Base-by-base conservation (phyloP, 1,140 invertebrate genomes). In the Heliconius congener region DNA sequence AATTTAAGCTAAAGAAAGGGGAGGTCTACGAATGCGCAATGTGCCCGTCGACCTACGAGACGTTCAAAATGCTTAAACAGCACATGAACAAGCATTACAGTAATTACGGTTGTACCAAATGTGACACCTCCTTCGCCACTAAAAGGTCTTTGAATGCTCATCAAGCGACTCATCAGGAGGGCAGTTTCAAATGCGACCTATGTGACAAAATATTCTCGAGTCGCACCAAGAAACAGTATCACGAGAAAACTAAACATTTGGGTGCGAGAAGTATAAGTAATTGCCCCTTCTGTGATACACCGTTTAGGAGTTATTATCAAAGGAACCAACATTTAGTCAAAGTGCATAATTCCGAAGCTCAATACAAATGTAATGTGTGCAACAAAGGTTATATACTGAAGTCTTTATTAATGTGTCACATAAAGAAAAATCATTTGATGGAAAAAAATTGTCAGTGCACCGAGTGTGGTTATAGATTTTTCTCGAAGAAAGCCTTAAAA, bases 401-500 rank as follows among this genome's bases (percentile, higher is more conserved):
- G 34, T 88, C 86, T 3, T 77, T 92, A 18, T 66, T 94, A 1
- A 92, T 91, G 89, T 86, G 83, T 39, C 93, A 94, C 78, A 92
- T 92, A 60, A 93, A 93, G 74, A 92, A 90, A 52, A 89, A 84
- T 79, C 93, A 94, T 80, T 81, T 93, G 50, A 91, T 93, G 91
- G 91, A 93, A 71, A 50, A 86, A 19, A 91, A 94, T 30, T 89
- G 83, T 81, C 90, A 94, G 80, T 96, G 95, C 77, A 89, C 87
- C 0, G 89, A 95, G 50, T 96, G 95, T 79, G 90, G 89, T 0
- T 92, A 90, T 52, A 88, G 92, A 19, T 95, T 95, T 76, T 93
- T 97, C 91, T 93, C 93, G 77, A 95, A 95, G 80, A 93, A 95
- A 73, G 94, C 93, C 0, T 83, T 96, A 0, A 91, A 91, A 71